A percentile compares a stretch with the other conserved stretches of the same genome.
Conservation (phyloP, 2,888 invertebrate species). For the Cerceris ruficornis region DNA sequence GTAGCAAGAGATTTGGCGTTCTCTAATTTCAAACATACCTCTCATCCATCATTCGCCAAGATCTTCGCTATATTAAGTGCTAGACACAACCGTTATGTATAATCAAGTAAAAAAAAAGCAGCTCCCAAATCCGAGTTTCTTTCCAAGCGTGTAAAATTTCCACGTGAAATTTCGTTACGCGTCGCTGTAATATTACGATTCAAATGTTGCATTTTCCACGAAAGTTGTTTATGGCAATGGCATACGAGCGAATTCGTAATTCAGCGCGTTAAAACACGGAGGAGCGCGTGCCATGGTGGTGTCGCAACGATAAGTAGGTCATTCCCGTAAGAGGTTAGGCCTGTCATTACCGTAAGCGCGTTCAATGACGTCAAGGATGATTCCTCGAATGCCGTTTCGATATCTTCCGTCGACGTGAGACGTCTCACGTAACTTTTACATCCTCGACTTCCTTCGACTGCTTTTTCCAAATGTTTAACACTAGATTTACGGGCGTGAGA, state of each 20-base stretch:
- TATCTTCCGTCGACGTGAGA: constrained; percentile 40
- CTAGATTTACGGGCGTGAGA: too few species aligned
- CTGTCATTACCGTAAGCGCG: constrained; percentile 65
- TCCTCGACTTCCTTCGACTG: too few species aligned
- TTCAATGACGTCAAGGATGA: constrained; percentile 55
- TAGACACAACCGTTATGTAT: too few species aligned
- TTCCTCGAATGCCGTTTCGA: constrained; percentile 30
- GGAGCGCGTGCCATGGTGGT: constrained; percentile 10
- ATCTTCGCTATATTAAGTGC: too few species aligned
- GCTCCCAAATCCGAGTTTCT: too few species aligned
- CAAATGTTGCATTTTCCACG: neutral
- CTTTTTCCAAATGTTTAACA: constrained; percentile 26
- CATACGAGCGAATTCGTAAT: constrained; percentile 40
- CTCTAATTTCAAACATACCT: too few species aligned
- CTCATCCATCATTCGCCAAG: too few species aligned
- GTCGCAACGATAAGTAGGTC: constrained; percentile 65
- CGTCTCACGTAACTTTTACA: constrained; percentile 37
- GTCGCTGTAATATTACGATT: neutral
- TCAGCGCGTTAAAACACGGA: constrained; percentile 35
- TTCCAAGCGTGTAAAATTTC: too few species aligned
- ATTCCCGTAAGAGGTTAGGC: constrained; percentile 32
- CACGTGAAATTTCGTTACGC: too few species aligned
- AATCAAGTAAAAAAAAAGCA: too few species aligned
- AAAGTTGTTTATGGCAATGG: constrained; percentile 9
- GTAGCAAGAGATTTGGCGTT: too few species aligned